These are phyloP conservation scores for Cromileptes altivelis DNA, from an alignment of 2,113 vertebrate genomes.

Conservation along the genomic window DNA sequence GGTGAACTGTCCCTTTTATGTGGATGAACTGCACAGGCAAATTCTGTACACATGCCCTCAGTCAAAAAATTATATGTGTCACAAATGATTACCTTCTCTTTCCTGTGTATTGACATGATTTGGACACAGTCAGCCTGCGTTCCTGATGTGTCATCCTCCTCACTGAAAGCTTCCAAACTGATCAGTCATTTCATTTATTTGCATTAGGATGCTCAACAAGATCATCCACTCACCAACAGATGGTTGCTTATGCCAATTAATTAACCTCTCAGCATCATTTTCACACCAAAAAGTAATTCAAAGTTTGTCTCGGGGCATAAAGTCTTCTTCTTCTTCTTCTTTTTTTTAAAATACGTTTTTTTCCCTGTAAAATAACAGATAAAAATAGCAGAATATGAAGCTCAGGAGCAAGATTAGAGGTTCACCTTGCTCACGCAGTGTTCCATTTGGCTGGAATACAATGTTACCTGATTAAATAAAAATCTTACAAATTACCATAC, in stretches of 20 bases:
- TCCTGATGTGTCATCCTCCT: constrained; percentile 19
- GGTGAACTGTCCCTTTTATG: background rate
- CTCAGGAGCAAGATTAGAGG: constrained; percentile 45
- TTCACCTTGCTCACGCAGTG: constrained; percentile 54
- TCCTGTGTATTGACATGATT: background rate
- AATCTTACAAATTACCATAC: constrained; percentile 75
- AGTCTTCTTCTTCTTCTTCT: background rate
- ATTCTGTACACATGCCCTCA: background rate
- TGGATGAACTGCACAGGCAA: background rate
- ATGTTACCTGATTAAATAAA: constrained; percentile 77
- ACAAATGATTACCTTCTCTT: background rate
- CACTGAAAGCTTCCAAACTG: constrained; percentile 17
- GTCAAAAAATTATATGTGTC: background rate
- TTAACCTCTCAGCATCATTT: constrained; percentile 52
- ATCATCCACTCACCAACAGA: constrained; percentile 41
- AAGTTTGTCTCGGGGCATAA: constrained; percentile 38
- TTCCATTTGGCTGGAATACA: constrained; percentile 67
- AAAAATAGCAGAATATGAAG: constrained; percentile 29
- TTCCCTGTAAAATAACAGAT: constrained; percentile 29
- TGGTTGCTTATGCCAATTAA: constrained; percentile 46
- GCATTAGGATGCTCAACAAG: constrained; percentile 25
- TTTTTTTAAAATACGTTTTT: background rate
- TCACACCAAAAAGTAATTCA: constrained; percentile 39
- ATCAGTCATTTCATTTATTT: constrained; percentile 35
- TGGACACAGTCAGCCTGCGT: background rate